phyloP scores from a whole-genome alignment of 1,140 invertebrate species.

The Ceratitis capitata region DNA sequence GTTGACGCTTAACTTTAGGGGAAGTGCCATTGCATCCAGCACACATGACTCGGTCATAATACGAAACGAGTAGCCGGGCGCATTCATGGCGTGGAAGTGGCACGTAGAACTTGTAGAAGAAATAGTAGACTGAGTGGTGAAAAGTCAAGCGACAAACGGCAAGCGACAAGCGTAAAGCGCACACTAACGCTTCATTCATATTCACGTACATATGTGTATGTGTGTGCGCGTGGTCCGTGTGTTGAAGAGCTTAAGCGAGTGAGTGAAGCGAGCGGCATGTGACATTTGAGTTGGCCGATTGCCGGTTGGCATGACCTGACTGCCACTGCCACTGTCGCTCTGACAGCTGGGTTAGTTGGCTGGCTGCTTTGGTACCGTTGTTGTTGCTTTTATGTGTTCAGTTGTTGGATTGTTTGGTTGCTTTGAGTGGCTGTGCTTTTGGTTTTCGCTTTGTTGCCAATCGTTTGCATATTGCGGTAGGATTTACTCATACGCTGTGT shows the following conservation, averaged over 20 bases:
- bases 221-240: not conserved
- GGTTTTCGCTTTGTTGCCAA: constrained; percentile 10
- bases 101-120: not conserved
- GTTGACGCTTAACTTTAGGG: not conserved
- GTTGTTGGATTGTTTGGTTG: not conserved
- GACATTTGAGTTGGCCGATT: constrained; percentile 28
- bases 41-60: not conserved
- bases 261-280: constrained; percentile 19
- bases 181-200: not conserved
- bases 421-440: constrained; percentile 3
- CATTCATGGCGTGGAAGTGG: not conserved
- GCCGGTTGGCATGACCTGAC: constrained; percentile 30
- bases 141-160: not conserved
- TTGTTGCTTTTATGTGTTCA: not conserved
- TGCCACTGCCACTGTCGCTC: not conserved
- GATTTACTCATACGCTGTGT: not conserved
- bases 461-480: constrained; percentile 32
- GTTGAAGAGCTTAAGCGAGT: constrained; percentile 7
- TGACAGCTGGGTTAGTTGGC: constrained; percentile 29
- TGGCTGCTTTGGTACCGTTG: not conserved
- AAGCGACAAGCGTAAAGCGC: not conserved
- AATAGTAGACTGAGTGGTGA: not conserved
- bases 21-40: not conserved
- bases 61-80: not conserved
- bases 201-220: not conserved